Conservation (phyloP, 2,888 invertebrate species). For the Tenthredo amoena region DNA sequence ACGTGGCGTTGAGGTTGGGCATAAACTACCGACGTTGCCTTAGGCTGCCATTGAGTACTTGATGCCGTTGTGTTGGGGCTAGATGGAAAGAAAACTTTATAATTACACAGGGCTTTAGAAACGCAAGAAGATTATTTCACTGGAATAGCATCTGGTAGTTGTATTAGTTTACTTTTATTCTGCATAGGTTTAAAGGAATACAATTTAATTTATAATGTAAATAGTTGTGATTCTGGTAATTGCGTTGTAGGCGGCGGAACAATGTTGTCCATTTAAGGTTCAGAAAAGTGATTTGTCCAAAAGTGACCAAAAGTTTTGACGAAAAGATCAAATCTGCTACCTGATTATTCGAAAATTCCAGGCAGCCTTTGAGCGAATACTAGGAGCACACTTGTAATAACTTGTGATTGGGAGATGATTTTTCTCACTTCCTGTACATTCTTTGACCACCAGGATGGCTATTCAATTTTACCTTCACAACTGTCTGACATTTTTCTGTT, state of each 20-base stretch:
- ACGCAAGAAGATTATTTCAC: not conserved
- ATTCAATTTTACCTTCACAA: too few relatives aligned
- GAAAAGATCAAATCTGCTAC: too few relatives aligned
- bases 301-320: too few relatives aligned
- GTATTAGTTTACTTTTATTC: not conserved
- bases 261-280: too few relatives aligned
- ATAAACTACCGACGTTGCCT: constrained; percentile 72
- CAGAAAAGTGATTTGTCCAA: too few relatives aligned
- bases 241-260: not conserved
- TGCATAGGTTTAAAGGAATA: not conserved
- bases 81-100: not conserved
- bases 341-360: too few relatives aligned
- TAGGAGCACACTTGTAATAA: too few relatives aligned
- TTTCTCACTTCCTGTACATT: too few relatives aligned
- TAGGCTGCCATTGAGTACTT: constrained; percentile 72
- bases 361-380: too few relatives aligned
- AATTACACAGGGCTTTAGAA: not conserved
- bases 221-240: not conserved
- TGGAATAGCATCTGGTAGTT: not conserved
- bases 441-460: too few relatives aligned
- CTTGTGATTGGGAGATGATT: too few relatives aligned
- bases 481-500: too few relatives aligned
- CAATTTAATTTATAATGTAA: not conserved
- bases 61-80: constrained; percentile 71
- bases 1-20: constrained; percentile 73